Percentiles rank a stretch among this genome's conserved stretches.
Evolutionary conservation across 1,140 invertebrate species (phyloP).

Genomic region (Neotoxoptera formosana): DNA sequence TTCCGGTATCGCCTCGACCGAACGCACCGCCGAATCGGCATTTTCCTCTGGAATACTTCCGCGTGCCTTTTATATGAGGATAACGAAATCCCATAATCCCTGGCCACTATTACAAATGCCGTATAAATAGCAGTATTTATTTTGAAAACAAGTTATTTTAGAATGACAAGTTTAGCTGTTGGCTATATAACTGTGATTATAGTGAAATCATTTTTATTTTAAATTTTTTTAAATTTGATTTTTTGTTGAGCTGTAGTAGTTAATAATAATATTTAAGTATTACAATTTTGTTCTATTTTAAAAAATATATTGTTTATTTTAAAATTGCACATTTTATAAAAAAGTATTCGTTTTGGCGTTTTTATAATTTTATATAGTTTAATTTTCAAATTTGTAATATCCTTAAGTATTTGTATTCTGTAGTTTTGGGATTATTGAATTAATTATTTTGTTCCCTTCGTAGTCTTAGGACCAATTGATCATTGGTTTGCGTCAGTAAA

Average conservation of each 20-base stretch:
- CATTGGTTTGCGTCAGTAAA: background rate
- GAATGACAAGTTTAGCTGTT: background rate
- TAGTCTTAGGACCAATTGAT: background rate
- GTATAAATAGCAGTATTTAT: conserved; percentile 31
- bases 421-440: background rate
- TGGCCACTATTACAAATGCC: background rate
- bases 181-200: background rate
- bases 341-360: background rate
- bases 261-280: background rate
- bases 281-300: background rate
- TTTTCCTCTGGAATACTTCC: conserved; percentile 27
- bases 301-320: background rate
- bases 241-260: background rate
- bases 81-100: conserved; percentile 54
- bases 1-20: conserved; percentile 49
- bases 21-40: conserved; percentile 50
- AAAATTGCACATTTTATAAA: background rate
- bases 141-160: background rate
- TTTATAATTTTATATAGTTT: background rate
- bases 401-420: background rate
- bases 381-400: background rate
- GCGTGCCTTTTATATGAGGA: background rate
- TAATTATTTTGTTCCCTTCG: background rate
- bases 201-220: background rate
- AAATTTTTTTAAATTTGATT: background rate